Evolutionary conservation across 2,797 vertebrate genomes (phyloP), one percentile per base, ranked within the genome.

Genomic region (Antennarius maculatus): DNA sequence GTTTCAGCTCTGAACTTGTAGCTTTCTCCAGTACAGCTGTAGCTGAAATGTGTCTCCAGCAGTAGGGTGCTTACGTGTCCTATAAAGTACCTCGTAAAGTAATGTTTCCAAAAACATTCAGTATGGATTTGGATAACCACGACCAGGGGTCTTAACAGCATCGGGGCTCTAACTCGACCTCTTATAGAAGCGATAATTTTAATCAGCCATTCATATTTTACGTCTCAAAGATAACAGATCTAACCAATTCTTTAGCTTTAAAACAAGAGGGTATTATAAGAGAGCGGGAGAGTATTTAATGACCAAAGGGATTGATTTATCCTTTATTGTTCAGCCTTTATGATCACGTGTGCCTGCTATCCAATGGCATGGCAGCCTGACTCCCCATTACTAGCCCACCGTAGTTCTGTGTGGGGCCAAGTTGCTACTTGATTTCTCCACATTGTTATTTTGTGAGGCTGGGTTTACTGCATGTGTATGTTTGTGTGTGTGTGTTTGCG

Each of bases 271-370:
- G 71, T 88, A 84, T 90, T 88, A 89, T 94, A 93, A 92, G 90
- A 94, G 92, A 95, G 94, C 94, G 94, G 94, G 90, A 91, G 92
- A 95, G 93, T 94, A 94, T 95, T 96, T 96, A 95, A 96, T 96
- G 95, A 95, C 91, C 92, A 92, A 91, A 93, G 93, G 87, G 95
- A 95, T 94, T 97, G 96, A 97, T 98, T 98, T 96, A 97, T 95
- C 93, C 94, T 95, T 96, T 96, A 95, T 97, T 97, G 95, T 97
- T 96, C 95, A 93, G 95, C 91, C 89, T 89, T 85, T 85, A 77
- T 90, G 91, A 95, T 88, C 97, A 99, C 96, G 96, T 95, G 97
- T 80, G 90, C 68, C 79, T 58, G 80, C 74, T 85, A 66, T 61
- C 93, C 93, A 94, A 94, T 94, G 81, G 92, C 91, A 89, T 67